phyloP scores from a whole-genome alignment of 2,888 invertebrate species.

The Coremacera marginata region DNA sequence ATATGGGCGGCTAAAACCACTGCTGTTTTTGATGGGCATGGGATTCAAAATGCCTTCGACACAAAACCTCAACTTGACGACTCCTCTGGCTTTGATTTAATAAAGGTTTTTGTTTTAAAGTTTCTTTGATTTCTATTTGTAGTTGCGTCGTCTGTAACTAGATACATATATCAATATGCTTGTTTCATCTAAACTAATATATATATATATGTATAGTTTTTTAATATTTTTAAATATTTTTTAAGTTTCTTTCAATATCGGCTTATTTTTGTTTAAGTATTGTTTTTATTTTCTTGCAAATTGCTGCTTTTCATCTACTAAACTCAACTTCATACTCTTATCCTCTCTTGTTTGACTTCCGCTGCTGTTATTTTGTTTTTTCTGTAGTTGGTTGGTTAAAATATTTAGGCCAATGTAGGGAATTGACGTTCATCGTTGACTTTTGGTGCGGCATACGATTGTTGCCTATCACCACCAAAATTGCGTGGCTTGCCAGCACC shows the following conservation, averaged over 20 bases:
- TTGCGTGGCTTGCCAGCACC: slow-evolving; percentile 54
- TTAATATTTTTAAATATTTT: slow-evolving; percentile 39
- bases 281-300: slow-evolving; percentile 13
- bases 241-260: slow-evolving; percentile 37
- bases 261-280: slow-evolving; percentile 18
- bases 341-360: slow-evolving; percentile 22
- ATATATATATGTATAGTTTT: slow-evolving; percentile 32
- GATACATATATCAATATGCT: slow-evolving; percentile 8
- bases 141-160: slow-evolving; percentile 11
- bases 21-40: slow-evolving; percentile 2
- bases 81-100: too few species aligned
- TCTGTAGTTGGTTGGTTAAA: not conserved
- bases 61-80: too few species aligned
- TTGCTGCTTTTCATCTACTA: not conserved
- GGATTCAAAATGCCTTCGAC: too few species aligned
- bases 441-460: slow-evolving; percentile 78
- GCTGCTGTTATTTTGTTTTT: slow-evolving; percentile 4
- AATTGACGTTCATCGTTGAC: slow-evolving; percentile 97
- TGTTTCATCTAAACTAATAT: slow-evolving; percentile 24
- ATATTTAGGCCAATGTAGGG: slow-evolving; percentile 87
- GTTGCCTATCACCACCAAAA: slow-evolving; percentile 57
- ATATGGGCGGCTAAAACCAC: not conserved
- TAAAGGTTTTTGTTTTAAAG: too few species aligned
- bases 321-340: slow-evolving; percentile 34
- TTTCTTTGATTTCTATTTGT: not conserved